These are phyloP conservation scores for Amblyteles armatorius DNA, from an alignment of 2,888 invertebrate species.

Conservation along the genomic window DNA sequence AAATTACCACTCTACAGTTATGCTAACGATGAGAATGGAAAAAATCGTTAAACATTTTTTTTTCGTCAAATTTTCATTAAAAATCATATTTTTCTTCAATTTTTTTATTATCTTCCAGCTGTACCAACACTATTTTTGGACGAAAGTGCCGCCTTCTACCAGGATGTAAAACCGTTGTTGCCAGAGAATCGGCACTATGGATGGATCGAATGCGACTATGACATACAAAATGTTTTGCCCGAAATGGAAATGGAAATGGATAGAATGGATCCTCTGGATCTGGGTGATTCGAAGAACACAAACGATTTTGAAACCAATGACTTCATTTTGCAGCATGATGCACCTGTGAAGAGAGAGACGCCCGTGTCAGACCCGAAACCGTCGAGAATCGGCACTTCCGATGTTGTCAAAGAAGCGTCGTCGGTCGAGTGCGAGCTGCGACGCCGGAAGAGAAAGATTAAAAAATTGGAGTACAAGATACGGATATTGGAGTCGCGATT, in stretches of 20 bases:
- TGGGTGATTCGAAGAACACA: background rate
- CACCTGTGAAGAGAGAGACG: background rate
- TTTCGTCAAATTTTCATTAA: background rate
- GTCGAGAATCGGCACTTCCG: background rate
- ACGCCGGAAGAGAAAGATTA: background rate
- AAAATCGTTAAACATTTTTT: background rate
- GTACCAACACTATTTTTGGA: background rate
- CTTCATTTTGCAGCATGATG: background rate
- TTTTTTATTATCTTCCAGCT: background rate
- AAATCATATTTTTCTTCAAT: background rate
- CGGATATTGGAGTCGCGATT: background rate
- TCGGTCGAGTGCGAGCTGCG: background rate
- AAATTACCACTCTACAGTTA: background rate
- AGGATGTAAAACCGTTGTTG: background rate
- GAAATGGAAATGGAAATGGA: conserved; percentile 1
- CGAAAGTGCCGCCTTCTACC: background rate
- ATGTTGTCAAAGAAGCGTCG: background rate
- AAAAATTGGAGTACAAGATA: background rate
- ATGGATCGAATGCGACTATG: background rate
- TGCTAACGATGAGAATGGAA: background rate
- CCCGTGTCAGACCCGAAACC: background rate
- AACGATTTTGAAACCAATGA: background rate
- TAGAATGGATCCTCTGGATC: conserved; percentile 3
- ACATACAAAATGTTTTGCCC: background rate
- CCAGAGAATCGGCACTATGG: background rate